Conservation (phyloP, 1,140 invertebrate species). For the Aplysia californica region DNA sequence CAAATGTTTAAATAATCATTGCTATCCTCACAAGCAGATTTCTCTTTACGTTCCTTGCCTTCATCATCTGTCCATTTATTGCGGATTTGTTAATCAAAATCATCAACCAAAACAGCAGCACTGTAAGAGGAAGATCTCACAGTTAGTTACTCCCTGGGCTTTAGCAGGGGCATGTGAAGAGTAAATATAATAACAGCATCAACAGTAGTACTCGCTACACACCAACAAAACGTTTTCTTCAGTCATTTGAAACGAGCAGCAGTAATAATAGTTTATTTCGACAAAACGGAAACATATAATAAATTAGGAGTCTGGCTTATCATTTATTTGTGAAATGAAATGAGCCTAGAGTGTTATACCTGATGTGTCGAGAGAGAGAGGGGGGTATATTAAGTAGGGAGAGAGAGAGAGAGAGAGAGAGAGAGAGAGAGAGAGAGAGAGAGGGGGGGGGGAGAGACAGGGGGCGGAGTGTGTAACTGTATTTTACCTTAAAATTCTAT, state of each 20-base stretch:
- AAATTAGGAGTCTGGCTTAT: neutral
- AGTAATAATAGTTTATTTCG: neutral
- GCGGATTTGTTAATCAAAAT: no score
- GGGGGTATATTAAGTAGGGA: neutral
- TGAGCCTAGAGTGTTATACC: neutral
- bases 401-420: neutral
- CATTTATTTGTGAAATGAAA: neutral
- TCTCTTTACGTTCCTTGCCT: no score
- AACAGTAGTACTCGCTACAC: neutral
- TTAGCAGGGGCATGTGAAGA: neutral
- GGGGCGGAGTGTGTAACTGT: neutral
- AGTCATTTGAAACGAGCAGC: neutral
- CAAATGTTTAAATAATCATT: no score
- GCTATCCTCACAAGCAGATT: no score
- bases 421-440: neutral
- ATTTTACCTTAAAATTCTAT: neutral
- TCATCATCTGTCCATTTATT: no score
- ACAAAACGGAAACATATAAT: neutral
- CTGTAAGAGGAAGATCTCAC: no score
- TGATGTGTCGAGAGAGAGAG: neutral
- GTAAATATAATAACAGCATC: neutral
- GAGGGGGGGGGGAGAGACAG: neutral
- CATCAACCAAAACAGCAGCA: no score
- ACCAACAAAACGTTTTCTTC: neutral
- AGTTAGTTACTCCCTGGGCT: no score